Evolutionary conservation across 1,140 invertebrate genomes (phyloP), one percentile per base, ranked within the genome.

Genomic region (Drosophila lowei): DNA sequence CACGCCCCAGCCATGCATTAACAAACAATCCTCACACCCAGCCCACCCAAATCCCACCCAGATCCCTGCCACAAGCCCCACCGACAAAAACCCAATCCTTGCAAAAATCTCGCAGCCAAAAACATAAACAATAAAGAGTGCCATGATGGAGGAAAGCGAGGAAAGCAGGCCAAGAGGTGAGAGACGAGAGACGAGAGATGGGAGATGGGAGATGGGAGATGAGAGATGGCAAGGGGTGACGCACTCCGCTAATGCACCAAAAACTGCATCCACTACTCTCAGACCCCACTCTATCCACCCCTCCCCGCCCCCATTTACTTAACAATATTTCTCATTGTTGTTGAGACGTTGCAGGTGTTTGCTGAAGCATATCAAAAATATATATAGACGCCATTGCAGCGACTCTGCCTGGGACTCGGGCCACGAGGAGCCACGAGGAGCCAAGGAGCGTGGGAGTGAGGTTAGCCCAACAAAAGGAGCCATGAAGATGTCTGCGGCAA

Each of bases 261-360:
- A 84, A 84, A 85, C 72, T 72, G 58, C 70, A 72, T 43, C 60
- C 79, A 60, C 56, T 53, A 38, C 18, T 25, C 53, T 34, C 3
- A 11, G 16, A 6, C 28, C 7, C 0, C 9, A 34, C 4, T 30
- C 18, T 0, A 18, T 18, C 30, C 8, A 8, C 6, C 21, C 1
- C 9, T 4, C 1, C 21, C 15, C n/a, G 13, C 59, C 23, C 38
- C 38, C 54, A 58, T 66, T 85, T 84, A 85, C 80, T 85, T 68
- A 70, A 85, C 63, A 63, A 79, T 85, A 85, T 77, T 79, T 79
- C 67, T 62, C 77, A 85, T 80, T 85, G 80, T 85, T 85, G 80
- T 85, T 85, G 81, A 85, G 80, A 85, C 80, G 76, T 85, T 85
- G 80, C 80, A 85, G 80, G 80, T 85, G 80, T 85, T 85, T 80